Conservation (phyloP, 2,113 vertebrate species). For the Dipodomys spectabilis region DNA sequence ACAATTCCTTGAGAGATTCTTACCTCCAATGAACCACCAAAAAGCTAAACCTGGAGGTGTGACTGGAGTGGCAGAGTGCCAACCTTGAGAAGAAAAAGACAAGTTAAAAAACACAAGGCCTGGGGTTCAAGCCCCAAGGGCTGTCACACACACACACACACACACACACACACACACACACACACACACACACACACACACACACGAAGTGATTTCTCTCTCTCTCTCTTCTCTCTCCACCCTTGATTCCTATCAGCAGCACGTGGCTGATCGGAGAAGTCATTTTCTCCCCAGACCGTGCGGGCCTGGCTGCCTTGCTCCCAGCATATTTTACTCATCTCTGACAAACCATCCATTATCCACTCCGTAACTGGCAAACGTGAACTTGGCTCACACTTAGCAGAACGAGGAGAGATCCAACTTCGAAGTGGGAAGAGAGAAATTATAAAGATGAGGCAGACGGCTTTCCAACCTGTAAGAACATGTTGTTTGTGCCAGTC, state of each 20-base stretch:
- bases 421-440: constrained; percentile 77
- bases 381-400: constrained; percentile 76
- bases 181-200: too few species aligned
- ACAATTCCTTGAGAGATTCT: too few species aligned
- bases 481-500: constrained; percentile 73
- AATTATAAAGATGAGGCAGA: constrained; percentile 77
- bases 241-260: background rate
- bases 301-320: background rate
- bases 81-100: too few species aligned
- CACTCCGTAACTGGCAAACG: constrained; percentile 79
- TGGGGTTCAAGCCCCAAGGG: too few species aligned
- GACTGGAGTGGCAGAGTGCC: too few species aligned
- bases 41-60: too few species aligned
- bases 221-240: too few species aligned
- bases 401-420: constrained; percentile 76
- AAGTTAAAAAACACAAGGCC: too few species aligned
- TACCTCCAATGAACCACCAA: too few species aligned
- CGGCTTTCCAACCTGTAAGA: constrained; percentile 77
- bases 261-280: background rate
- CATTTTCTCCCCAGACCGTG: background rate
- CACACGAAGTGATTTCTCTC: too few species aligned
- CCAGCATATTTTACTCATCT: constrained; percentile 59
- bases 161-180: too few species aligned
- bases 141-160: too few species aligned
- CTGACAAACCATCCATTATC: constrained; percentile 75